phyloP scores from a whole-genome alignment of 2,797 vertebrate genomes.

The Lepilemur ruficaudatus region DNA sequence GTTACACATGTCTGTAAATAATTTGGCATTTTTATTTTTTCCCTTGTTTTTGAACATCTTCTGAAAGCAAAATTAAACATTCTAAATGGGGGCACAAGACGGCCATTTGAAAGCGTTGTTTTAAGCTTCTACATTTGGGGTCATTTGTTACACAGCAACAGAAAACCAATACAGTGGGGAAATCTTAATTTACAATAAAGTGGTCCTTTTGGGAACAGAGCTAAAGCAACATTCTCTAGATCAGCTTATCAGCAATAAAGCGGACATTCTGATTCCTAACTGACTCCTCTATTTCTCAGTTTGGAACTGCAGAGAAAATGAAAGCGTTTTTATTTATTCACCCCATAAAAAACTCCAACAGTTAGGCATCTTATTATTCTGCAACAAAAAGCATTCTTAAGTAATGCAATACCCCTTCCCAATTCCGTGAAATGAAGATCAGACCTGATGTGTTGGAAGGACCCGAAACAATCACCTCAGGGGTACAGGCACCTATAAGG shows the following conservation, averaged over 20 bases:
- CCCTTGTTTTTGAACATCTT: background rate
- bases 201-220: background rate
- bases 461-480: background rate
- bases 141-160: background rate
- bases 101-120: background rate
- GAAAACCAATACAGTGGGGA: background rate
- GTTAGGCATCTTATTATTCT: background rate
- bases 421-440: background rate
- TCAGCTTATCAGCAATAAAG: background rate
- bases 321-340: background rate
- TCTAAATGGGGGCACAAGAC: background rate
- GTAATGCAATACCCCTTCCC: background rate
- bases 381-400: background rate
- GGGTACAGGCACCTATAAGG: background rate
- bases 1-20: background rate
- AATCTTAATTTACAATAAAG: background rate
- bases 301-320: background rate
- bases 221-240: background rate
- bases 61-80: background rate
- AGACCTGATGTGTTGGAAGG: background rate
- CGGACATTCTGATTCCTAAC: background rate
- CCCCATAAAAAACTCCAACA: background rate
- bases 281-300: background rate
- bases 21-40: background rate
- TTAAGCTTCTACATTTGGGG: background rate